phyloP scores from a whole-genome alignment of 2,113 vertebrate genomes.

The Perca fluviatilis region DNA sequence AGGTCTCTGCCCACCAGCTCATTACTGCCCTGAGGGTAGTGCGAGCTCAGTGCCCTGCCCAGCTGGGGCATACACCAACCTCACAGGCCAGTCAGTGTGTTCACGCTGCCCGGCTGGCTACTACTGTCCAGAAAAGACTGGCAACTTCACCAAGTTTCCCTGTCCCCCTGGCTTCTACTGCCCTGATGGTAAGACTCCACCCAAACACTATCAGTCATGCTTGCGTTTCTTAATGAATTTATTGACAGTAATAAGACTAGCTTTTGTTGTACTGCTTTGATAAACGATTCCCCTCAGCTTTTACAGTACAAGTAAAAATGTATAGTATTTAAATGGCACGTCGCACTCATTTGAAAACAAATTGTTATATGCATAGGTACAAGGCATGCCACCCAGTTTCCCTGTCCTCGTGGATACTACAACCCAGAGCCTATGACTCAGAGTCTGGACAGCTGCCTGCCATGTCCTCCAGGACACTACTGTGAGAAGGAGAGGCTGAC shows the following conservation, averaged over 20 bases:
- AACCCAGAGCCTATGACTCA: constrained; percentile 93
- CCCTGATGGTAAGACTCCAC: constrained; percentile 86
- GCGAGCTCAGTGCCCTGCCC: constrained; percentile 85
- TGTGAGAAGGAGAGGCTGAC: constrained; percentile 92
- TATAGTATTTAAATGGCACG: not conserved
- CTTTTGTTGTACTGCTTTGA: not conserved
- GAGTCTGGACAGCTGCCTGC: constrained; percentile 95
- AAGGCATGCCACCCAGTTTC: constrained; percentile 88
- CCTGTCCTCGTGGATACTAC: constrained; percentile 95
- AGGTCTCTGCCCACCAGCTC: constrained; percentile 88
- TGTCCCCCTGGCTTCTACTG: constrained; percentile 94
- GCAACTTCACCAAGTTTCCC: constrained; percentile 84
- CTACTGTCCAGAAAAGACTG: constrained; percentile 90
- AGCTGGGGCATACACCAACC: constrained; percentile 91
- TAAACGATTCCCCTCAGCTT: not conserved
- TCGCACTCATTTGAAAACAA: constrained; percentile 2
- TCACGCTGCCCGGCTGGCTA: constrained; percentile 89
- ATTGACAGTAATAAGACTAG: not conserved
- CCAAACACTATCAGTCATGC: not conserved
- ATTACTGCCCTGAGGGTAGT: constrained; percentile 89
- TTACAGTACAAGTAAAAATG: not conserved
- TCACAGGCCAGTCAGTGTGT: constrained; percentile 87
- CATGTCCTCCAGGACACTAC: constrained; percentile 93
- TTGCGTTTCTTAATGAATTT: not conserved
- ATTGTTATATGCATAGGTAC: constrained; percentile 84